A percentile compares a stretch with the other conserved stretches of the same genome.
Conservation (phyloP, 2,888 invertebrate species). For the Dryobotodes eremita region DNA sequence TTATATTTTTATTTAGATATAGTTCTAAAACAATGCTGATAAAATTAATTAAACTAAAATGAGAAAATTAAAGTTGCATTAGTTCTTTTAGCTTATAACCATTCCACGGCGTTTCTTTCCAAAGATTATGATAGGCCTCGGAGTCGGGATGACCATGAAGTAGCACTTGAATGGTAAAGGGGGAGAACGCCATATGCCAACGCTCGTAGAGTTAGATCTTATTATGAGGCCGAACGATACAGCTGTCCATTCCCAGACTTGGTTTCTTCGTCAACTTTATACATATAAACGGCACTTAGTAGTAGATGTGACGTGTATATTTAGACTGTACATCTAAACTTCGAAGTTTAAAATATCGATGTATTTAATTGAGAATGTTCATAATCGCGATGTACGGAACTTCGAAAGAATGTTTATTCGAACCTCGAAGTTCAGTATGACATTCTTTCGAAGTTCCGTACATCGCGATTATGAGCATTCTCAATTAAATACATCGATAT, state of each 20-base stretch:
- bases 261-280: background rate
- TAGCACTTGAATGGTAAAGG: background rate
- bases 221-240: background rate
- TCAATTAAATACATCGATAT: no score
- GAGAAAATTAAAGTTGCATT: background rate
- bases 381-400: no score
- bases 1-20: conserved; percentile 26
- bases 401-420: no score
- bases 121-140: background rate
- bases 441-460: no score
- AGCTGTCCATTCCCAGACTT: background rate
- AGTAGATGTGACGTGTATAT: background rate
- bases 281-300: background rate
- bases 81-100: background rate
- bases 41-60: background rate
- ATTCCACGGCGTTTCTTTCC: background rate
- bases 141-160: background rate
- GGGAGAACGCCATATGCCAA: background rate
- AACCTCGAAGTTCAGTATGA: no score
- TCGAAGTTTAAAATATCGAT: no score
- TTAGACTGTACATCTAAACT: no score
- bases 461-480: no score
- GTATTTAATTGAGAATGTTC: no score
- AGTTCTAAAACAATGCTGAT: conserved; percentile 1
- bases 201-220: background rate